Evolutionary conservation across 2,888 invertebrate species (phyloP).

Genomic region (Bedellia somnulentella): DNA sequence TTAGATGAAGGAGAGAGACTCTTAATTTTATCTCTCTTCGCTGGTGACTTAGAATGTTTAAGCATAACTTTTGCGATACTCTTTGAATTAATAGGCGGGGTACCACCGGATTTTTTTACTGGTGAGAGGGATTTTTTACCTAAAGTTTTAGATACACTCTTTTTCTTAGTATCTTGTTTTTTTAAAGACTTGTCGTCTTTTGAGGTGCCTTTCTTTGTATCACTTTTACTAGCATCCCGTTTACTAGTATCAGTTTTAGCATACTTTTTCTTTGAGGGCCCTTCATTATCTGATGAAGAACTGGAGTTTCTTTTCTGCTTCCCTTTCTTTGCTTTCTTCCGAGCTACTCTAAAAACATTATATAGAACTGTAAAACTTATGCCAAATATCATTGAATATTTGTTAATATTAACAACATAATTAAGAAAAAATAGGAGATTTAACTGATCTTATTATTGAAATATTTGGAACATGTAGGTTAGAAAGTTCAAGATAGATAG

Average conservation of each 20-base stretch:
- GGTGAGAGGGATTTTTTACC: conserved; percentile 54
- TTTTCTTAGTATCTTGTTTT: conserved; percentile 15
- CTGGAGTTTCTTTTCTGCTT: conserved; percentile 63
- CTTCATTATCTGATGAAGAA: conserved; percentile 67
- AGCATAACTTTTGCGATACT: conserved; percentile 30
- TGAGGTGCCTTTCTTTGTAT: conserved; percentile 26
- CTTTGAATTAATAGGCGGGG: conserved; percentile 50
- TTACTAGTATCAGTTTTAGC: conserved; percentile 20
- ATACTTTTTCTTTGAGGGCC: too few relatives aligned
- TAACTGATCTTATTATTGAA: background rate
- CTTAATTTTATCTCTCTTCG: conserved; percentile 41
- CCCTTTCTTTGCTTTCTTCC: conserved; percentile 52
- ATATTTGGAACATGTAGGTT: too few relatives aligned
- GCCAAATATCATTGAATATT: too few relatives aligned
- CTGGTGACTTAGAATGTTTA: conserved; percentile 50
- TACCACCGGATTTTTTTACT: conserved; percentile 51
- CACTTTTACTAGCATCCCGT: conserved; percentile 54
- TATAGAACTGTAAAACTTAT: too few relatives aligned
- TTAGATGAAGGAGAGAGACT: conserved; percentile 37
- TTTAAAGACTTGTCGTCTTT: conserved; percentile 41
- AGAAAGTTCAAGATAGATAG: too few relatives aligned
- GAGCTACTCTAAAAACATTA: conserved; percentile 30
- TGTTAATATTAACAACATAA: too few relatives aligned
- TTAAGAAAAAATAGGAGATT: background rate
- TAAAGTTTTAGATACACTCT: conserved; percentile 23